phyloP scores from a whole-genome alignment of 2,888 invertebrate species.

The Melieria crassipennis region DNA sequence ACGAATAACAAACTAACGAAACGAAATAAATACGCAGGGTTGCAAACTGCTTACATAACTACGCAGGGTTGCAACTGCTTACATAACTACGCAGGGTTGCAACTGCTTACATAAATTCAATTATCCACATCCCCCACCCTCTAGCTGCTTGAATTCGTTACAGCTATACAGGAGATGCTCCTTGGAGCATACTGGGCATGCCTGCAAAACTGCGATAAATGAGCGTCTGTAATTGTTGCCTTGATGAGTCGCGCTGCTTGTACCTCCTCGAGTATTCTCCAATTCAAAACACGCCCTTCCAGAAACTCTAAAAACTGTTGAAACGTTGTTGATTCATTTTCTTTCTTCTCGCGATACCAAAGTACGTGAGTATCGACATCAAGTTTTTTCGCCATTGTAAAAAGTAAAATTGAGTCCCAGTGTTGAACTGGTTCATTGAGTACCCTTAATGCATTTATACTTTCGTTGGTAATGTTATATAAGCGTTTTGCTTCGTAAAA shows the following conservation, averaged over 20 bases:
- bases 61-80: too few relatives aligned
- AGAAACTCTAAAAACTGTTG: slow-evolving; percentile 32
- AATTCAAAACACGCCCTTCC: slow-evolving; percentile 31
- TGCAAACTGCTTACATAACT: too few relatives aligned
- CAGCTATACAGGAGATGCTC: slow-evolving; percentile 31
- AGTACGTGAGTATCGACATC: slow-evolving; percentile 30
- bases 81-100: too few relatives aligned
- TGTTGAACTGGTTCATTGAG: slow-evolving; percentile 22
- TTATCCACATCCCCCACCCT: too few relatives aligned
- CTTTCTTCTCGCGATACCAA: slow-evolving; percentile 27
- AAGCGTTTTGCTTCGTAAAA: slow-evolving; percentile 25
- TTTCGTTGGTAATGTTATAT: slow-evolving; percentile 23
- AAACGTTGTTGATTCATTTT: slow-evolving; percentile 24
- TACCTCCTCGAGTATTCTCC: slow-evolving; percentile 18
- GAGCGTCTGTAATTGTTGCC: slow-evolving; percentile 5
- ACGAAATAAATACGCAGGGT: too few relatives aligned
- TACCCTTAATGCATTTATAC: slow-evolving; percentile 29
- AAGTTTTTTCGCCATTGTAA: slow-evolving; percentile 35
- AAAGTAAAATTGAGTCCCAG: slow-evolving; percentile 31
- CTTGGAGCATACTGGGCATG: too few relatives aligned
- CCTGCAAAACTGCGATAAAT: slow-evolving; percentile 5
- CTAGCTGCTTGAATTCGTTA: slow-evolving; percentile 16
- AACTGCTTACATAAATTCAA: too few relatives aligned
- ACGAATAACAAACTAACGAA: too few relatives aligned
- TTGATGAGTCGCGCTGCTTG: not conserved